A percentile compares a stretch with the other conserved stretches of the same genome.
These are phyloP conservation scores for Spea multiplicata DNA, from an alignment of 2,113 vertebrate species.

Conservation along the genomic window DNA sequence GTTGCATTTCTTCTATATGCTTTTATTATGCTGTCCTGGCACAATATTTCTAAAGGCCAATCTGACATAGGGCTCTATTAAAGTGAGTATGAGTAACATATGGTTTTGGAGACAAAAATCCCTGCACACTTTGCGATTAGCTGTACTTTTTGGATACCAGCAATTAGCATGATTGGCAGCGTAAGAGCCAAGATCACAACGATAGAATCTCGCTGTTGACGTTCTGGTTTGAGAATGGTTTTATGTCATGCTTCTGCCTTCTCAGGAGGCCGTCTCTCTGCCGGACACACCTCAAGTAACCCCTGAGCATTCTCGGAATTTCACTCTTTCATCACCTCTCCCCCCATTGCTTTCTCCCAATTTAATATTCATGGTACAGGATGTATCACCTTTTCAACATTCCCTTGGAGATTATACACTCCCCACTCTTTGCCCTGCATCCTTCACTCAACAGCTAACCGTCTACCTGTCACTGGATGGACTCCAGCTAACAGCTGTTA, in stretches of 20 bases:
- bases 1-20: no score
- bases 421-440: conserved; percentile 2
- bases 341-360: conserved; percentile 6
- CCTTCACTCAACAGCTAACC: background rate
- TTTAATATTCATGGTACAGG: conserved; percentile 27
- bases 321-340: conserved; percentile 41
- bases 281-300: conserved; percentile 7
- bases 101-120: no score
- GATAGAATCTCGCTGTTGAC: no score
- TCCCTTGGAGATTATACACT: background rate
- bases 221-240: no score
- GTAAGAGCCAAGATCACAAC: no score
- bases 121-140: no score
- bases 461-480: conserved; percentile 26
- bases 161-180: no score
- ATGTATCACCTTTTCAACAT: conserved; percentile 36
- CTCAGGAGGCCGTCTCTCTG: background rate
- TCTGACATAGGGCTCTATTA: no score
- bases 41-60: no score
- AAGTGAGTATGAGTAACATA: no score
- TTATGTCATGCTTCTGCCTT: background rate
- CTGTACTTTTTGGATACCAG: no score
- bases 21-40: no score
- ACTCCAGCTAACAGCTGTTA: conserved; percentile 20
- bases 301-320: conserved; percentile 15